A percentile compares a stretch with the other conserved stretches of the same genome.
Evolutionary conservation across 2,797 vertebrate species (phyloP).

Genomic region (Pseudomugil gertrudae): DNA sequence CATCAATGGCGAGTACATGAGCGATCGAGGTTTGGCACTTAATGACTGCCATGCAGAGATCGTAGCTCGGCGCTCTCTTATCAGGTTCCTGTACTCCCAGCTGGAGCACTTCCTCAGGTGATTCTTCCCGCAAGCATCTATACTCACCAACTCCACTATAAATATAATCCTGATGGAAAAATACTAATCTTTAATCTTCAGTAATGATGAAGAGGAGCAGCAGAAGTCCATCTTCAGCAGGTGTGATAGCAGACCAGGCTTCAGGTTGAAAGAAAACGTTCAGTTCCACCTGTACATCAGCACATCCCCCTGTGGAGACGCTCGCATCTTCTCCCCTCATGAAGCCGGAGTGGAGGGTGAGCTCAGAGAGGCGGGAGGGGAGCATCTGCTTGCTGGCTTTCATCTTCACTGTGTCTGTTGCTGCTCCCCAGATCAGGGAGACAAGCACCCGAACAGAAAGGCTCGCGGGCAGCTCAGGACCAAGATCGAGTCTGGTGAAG

Average conservation of each 20-base stretch:
- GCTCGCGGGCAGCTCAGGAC: constrained; percentile 92
- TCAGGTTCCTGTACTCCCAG: constrained; percentile 92
- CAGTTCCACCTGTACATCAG: constrained; percentile 98
- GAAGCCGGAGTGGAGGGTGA: constrained; percentile 91
- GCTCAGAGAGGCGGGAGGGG: background rate
- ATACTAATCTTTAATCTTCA: constrained; percentile 50
- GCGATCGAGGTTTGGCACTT: constrained; percentile 90
- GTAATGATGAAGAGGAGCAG: constrained; percentile 87
- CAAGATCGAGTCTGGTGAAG: constrained; percentile 95
- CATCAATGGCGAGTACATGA: constrained; percentile 96
- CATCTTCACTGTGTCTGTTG: background rate
- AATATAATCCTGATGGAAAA: too few species aligned
- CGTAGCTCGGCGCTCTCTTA: constrained; percentile 89
- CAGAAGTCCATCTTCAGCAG: constrained; percentile 89
- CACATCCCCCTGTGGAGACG: constrained; percentile 94
- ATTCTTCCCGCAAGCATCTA: background rate
- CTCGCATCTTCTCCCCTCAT: constrained; percentile 95
- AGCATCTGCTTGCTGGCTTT: fast-evolving
- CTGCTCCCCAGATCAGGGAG: constrained; percentile 86
- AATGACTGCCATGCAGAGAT: constrained; percentile 98
- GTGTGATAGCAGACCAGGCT: constrained; percentile 84
- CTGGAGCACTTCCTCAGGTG: constrained; percentile 91
- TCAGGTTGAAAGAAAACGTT: constrained; percentile 89
- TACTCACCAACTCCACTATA: too few species aligned
- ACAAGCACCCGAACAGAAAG: constrained; percentile 91